phyloP scores from a whole-genome alignment of 2,113 vertebrate genomes.

The Acrocephalus kingi region DNA sequence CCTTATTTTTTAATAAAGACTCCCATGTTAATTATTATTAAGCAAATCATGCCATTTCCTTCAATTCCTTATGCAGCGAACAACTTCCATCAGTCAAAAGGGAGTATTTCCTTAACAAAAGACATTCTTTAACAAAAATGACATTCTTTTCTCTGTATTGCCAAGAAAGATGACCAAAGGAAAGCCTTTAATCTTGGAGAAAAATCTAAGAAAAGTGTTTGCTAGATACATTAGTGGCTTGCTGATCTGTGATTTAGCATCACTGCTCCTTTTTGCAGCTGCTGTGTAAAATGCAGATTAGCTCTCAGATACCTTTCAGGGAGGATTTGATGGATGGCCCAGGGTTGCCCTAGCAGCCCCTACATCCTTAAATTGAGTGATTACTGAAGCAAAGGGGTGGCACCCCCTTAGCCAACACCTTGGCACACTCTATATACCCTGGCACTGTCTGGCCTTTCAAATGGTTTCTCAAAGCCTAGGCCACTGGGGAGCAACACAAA shows the following conservation, averaged over 20 bases:
- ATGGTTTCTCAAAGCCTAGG: not conserved
- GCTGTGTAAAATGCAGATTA: conserved; percentile 3
- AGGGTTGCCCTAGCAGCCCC: not conserved
- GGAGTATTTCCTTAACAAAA: not conserved
- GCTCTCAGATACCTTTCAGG: not conserved
- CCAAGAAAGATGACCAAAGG: not conserved
- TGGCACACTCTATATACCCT: not conserved
- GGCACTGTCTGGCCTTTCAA: not conserved
- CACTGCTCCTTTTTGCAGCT: not conserved
- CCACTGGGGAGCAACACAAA: not conserved
- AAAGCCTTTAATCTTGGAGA: not conserved
- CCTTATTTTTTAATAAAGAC: not conserved
- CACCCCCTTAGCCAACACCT: not conserved
- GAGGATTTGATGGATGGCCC: not conserved
- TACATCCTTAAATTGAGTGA: not conserved
- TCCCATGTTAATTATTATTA: not conserved
- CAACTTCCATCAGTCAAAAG: not conserved
- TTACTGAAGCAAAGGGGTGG: not conserved
- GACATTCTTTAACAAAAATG: not conserved
- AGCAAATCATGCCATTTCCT: not conserved
- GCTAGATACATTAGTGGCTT: not conserved
- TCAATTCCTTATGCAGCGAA: not conserved
- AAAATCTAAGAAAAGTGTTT: not conserved
- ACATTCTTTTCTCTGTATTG: not conserved
- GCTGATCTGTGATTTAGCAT: not conserved